These are phyloP conservation scores for Corythornis cristatus DNA, from an alignment of 2,113 vertebrate genomes.

Conservation along the genomic window DNA sequence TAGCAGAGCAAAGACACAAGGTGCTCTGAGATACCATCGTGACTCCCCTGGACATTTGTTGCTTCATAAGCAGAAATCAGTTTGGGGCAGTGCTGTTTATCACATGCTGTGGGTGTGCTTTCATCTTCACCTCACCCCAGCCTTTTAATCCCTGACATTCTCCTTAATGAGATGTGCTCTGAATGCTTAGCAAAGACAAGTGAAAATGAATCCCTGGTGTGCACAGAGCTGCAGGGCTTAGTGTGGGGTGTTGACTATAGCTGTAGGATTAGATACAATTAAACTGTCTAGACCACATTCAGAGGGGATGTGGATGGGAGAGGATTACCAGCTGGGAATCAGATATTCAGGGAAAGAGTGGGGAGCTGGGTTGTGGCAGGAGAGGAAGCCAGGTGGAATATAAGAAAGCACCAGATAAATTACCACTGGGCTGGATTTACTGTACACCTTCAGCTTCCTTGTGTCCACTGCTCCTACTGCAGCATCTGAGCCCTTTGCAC, in stretches of 20 bases:
- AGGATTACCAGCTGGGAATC: constrained; percentile 9
- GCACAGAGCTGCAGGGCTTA: background rate
- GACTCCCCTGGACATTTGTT: background rate
- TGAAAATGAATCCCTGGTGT: accelerated
- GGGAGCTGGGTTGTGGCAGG: background rate
- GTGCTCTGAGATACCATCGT: accelerated
- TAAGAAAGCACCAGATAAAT: background rate
- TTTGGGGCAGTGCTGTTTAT: accelerated
- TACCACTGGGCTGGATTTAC: accelerated
- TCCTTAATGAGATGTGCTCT: background rate
- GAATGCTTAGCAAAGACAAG: background rate
- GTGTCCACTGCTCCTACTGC: background rate
- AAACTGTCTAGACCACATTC: constrained; percentile 28
- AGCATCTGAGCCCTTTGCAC: background rate
- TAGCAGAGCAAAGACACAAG: background rate
- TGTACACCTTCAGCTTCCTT: background rate
- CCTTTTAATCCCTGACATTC: background rate
- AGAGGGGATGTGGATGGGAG: background rate
- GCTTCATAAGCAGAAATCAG: background rate
- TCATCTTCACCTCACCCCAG: background rate
- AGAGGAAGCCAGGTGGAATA: background rate
- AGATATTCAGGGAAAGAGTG: background rate
- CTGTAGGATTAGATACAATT: constrained; percentile 22
- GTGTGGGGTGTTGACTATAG: background rate
- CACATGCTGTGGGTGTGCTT: background rate